Evolutionary conservation across 1,140 invertebrate genomes (phyloP).

Genomic region (Megathymus violae): DNA sequence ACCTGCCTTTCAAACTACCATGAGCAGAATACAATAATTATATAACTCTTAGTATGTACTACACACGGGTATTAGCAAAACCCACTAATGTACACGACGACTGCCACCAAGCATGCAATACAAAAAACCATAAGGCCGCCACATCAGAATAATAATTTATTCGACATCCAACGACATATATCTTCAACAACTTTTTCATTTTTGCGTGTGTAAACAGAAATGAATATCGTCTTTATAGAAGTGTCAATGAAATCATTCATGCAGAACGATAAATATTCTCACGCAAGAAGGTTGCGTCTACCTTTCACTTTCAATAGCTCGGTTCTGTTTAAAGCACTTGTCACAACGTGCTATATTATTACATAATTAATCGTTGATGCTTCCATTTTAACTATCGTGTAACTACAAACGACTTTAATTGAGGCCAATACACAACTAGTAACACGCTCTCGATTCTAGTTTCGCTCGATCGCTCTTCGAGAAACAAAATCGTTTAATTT

Average conservation of each 20-base stretch:
- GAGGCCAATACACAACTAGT: no score
- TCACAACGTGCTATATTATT: no score
- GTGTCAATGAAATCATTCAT: constrained; percentile 29
- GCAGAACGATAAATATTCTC: constrained; percentile 30
- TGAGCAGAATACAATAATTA: constrained; percentile 26
- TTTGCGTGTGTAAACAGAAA: constrained; percentile 24
- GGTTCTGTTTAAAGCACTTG: not conserved
- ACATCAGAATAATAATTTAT: constrained; percentile 11
- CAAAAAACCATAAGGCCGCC: constrained; percentile 9
- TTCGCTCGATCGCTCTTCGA: no score
- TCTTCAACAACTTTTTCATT: constrained; percentile 9
- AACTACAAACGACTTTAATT: no score
- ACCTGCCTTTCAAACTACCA: constrained; percentile 3
- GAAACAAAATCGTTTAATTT: no score
- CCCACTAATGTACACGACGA: constrained; percentile 20
- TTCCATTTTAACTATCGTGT: no score
- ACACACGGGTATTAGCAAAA: no score
- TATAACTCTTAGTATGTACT: constrained; percentile 17
- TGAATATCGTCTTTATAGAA: constrained; percentile 16
- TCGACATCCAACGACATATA: constrained; percentile 21
- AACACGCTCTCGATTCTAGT: no score
- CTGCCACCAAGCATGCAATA: constrained; percentile 1
- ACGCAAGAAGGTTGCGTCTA: constrained; percentile 32
- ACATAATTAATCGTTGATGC: no score
- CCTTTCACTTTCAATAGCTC: constrained; percentile 36